Base-by-base conservation (phyloP, 2,797 vertebrate species). In the Pipistrellus kuhlii region DNA sequence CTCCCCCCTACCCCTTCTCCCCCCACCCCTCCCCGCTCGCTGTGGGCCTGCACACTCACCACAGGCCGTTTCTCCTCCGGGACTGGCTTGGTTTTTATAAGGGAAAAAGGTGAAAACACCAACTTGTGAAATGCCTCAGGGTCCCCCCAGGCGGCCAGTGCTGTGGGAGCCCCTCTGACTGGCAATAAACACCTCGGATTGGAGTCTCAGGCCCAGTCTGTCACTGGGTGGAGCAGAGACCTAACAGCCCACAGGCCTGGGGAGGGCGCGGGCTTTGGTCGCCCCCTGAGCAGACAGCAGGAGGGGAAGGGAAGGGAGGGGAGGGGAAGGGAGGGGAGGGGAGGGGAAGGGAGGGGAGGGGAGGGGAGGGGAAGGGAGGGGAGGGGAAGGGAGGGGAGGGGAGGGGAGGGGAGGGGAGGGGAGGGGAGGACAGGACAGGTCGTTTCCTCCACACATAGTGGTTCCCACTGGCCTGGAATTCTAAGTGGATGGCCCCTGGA, bases 171-270 rank as follows among this genome's bases (percentile, higher is more conserved):
- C 73, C 72, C 85, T 94, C 78, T 95, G 80, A 95, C 69, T 1
- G 3, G 64, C 87, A 95, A 96, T 91, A 94, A 97, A 90, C 82
- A 82, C 72, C 72, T 86, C 80, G 89, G 62, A 85, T 89, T 96
- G 95, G 93, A 72, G 68, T 96, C 89, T 96, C 44, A 9, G 91
- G 85, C 38, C 87, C 55, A 64, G 64, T 93, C 59, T 72, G 10
- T 69, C 76, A 55, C 77, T 51, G 17, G 72, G n/a, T 64, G 23
- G 64, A 38, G 3, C 10, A 8, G 11, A n/a, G 3, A n/a, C 38
- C 17, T 27, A 9, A 62, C 14, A 44, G 30, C 35, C 48, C n/a
- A 21, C 23, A 25, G 68, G 25, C 25, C 3, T 17, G 53, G 55
- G 38, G 44, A 46, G 12, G 55, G 9, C 1, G 8, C 1, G 4